A percentile compares a stretch with the other conserved stretches of the same genome.
Conservation (phyloP, 2,888 invertebrate species). For the Polymixis lichenea region DNA sequence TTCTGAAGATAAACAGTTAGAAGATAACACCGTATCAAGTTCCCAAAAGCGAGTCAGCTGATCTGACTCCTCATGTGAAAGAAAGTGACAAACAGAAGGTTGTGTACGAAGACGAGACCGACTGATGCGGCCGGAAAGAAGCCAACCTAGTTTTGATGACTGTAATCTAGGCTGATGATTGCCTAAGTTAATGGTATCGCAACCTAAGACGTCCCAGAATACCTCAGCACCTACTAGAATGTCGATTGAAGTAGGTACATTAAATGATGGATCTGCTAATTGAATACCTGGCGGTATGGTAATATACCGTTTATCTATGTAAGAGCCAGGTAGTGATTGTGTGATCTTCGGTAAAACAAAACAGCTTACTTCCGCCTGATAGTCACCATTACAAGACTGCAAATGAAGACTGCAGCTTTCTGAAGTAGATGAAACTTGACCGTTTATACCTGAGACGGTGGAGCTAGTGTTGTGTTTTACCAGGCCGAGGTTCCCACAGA, state of each 20-base stretch:
- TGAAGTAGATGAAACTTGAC: conserved; percentile 44
- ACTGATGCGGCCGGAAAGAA: too few relatives aligned
- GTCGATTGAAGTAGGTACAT: conserved; percentile 54
- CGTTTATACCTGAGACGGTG: conserved; percentile 63
- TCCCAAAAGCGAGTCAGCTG: conserved; percentile 57
- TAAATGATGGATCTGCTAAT: conserved; percentile 58
- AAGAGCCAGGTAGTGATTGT: conserved; percentile 49
- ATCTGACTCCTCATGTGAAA: too few relatives aligned
- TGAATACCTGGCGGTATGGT: conserved; percentile 50
- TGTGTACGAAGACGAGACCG: too few relatives aligned
- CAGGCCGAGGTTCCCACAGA: conserved; percentile 56
- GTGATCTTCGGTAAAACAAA: conserved; percentile 58
- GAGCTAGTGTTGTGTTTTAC: conserved; percentile 39
- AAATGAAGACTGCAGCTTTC: conserved; percentile 51
- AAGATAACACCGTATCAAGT: conserved; percentile 54
- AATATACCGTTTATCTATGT: conserved; percentile 42
- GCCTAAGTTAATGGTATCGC: too few relatives aligned
- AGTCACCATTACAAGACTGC: conserved; percentile 38
- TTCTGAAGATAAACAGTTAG: conserved; percentile 51
- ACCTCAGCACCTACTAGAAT: conserved; percentile 50
- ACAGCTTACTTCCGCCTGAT: conserved; percentile 42
- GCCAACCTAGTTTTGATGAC: too few relatives aligned
- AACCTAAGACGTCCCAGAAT: too few relatives aligned
- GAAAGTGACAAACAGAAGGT: too few relatives aligned
- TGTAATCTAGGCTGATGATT: background rate